Conservation (phyloP, 2,888 invertebrate species). For the Idaea biselata region DNA sequence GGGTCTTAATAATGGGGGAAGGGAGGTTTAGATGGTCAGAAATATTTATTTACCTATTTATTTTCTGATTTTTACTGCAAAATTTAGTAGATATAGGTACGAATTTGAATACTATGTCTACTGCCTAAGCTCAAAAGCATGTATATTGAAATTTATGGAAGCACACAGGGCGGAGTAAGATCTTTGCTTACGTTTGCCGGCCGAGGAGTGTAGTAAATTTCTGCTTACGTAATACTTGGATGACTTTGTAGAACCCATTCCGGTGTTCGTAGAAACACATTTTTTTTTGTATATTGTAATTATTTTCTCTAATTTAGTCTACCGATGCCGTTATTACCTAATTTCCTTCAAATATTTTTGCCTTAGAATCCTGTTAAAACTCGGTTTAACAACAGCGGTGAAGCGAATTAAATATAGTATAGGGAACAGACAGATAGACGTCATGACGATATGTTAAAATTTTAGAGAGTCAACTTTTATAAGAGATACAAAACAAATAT, state of each 20-base stretch:
- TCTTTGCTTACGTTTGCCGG: too few species aligned
- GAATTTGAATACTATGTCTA: too few species aligned
- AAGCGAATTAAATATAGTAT: conserved; percentile 73
- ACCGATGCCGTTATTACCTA: conserved; percentile 46
- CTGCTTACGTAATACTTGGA: too few species aligned
- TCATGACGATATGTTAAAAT: conserved; percentile 78
- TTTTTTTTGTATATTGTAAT: conserved; percentile 65
- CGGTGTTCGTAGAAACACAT: conserved; percentile 63
- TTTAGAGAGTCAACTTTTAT: conserved; percentile 81
- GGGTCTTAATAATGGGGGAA: too few species aligned
- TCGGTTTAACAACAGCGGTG: conserved; percentile 72
- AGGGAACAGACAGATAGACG: conserved; percentile 70
- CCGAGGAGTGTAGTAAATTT: too few species aligned
- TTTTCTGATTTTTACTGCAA: too few species aligned
- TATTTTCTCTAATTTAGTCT: conserved; percentile 55
- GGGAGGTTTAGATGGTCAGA: too few species aligned
- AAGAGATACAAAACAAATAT: conserved; percentile 76
- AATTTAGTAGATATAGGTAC: too few species aligned
- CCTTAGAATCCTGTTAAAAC: conserved; percentile 69
- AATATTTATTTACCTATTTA: too few species aligned
- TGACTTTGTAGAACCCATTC: conserved; percentile 61
- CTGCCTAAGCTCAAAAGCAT: too few species aligned
- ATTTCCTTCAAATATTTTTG: conserved; percentile 71
- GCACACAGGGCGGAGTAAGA: too few species aligned
- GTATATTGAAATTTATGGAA: too few species aligned